Evolutionary conservation across 2,797 vertebrate species (phyloP), one percentile per base, ranked within the genome.

Genomic region (Malurus leucopterus): DNA sequence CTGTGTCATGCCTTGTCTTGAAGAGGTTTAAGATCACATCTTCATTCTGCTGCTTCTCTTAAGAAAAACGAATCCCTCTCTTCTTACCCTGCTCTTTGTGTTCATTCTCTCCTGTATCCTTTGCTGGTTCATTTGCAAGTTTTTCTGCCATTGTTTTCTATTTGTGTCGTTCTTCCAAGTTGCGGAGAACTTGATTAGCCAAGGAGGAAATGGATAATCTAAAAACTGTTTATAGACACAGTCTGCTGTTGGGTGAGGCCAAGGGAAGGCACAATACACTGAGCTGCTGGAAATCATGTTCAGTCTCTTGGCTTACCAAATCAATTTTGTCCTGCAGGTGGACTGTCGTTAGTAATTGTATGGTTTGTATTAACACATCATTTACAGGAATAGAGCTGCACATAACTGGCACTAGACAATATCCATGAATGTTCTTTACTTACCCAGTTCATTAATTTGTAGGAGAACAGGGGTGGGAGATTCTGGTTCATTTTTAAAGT

Each of bases 151-250:
- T 23, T 81, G 38, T 73, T 88, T 27, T 80, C 6, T 79, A 22
- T 27, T 54, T 0, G 0, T 61, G 7, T 57, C 0, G 0, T 79
- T 54, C 26, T 86, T 75, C 53, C 6, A 41, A 61, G 54, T 30
- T 81, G 23, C 36, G 79, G 71, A 91, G 32, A 55, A 13, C 22
- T 80, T 88, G 23, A n/a, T 71, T 85, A 21, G 29, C 21, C 26
- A 24, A 44, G 80, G 53, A 90, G 38, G 30, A 58, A 65, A 5
- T 12, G 64, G 50, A 11, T 90, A 18, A 54, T 74, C 6, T 65
- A 7, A n/a, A 58, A 78, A 1, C 16, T 22, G 72, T 43, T 84
- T 53, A 5, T 38, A 13, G 44, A 18, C 3, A 1, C 21, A 69
- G 5, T 27, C 34, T 93, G 55, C 44, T 59, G 6, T 50, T 59